Conservation (phyloP, 2,888 invertebrate species). For the Temnothorax ravouxi region DNA sequence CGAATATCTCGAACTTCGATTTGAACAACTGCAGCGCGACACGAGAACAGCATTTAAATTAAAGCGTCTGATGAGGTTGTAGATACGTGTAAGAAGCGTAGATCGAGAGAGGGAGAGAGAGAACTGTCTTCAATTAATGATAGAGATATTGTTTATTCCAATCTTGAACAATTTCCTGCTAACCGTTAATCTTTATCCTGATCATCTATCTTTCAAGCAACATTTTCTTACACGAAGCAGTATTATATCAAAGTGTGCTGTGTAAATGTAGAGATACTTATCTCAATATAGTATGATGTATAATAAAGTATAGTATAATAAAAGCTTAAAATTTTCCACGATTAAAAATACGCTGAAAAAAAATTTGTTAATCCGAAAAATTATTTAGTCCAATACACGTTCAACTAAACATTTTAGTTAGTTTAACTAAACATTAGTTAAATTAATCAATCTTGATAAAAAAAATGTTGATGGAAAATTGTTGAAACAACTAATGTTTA, state of each 20-base stretch:
- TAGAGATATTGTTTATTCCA: background rate
- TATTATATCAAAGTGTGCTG: background rate
- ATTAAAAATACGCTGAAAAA: background rate
- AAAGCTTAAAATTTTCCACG: background rate
- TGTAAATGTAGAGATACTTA: conserved; percentile 1
- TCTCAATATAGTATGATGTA: background rate
- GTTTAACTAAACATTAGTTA: no score
- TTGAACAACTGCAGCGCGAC: background rate
- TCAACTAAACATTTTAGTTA: no score
- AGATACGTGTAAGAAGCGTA: conserved; percentile 1
- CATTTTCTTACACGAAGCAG: background rate
- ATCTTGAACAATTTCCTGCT: background rate
- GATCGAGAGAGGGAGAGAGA: no score
- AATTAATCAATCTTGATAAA: no score
- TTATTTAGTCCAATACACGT: no score
- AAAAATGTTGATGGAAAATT: no score
- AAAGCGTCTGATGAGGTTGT: background rate
- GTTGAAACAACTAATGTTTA: no score
- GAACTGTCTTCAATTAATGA: background rate
- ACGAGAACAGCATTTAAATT: conserved; percentile 2
- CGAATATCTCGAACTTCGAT: background rate
- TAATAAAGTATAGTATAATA: background rate
- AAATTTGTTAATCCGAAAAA: no score
- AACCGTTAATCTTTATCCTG: conserved; percentile 9
- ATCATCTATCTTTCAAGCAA: background rate